Evolutionary conservation across 2,113 vertebrate species (phyloP).

Genomic region (Ovibos moschatus): DNA sequence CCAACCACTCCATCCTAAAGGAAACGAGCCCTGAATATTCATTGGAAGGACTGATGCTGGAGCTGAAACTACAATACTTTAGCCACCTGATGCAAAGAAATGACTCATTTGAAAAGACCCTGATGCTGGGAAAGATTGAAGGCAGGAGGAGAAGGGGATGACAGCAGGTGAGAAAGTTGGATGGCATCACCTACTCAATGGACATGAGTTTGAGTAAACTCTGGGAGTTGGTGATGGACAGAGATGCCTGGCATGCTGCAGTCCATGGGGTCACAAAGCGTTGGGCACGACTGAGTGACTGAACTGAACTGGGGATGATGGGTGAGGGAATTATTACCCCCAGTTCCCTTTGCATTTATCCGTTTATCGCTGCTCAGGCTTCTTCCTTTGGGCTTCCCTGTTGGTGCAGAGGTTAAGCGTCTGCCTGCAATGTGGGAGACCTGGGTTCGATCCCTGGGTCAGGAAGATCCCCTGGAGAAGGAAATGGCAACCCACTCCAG

Average conservation of each 20-base stretch:
- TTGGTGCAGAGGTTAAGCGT: too few relatives aligned
- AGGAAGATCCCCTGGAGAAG: too few relatives aligned
- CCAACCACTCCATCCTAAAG: neutral
- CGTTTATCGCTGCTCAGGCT: neutral
- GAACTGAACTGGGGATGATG: neutral
- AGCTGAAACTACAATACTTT: neutral
- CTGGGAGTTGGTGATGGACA: neutral
- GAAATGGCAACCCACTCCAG: too few relatives aligned
- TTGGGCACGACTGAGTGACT: neutral
- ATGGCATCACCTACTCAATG: neutral
- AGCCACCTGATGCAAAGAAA: neutral
- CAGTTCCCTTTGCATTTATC: neutral
- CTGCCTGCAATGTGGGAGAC: too few relatives aligned
- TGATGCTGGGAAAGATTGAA: neutral
- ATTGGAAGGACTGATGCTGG: neutral
- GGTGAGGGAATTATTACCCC: neutral
- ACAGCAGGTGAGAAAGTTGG: neutral
- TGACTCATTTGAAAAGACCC: neutral
- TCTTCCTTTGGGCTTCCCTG: neutral
- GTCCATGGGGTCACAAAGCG: neutral
- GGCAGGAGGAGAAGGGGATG: neutral
- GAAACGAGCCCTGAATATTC: neutral
- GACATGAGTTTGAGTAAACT: neutral
- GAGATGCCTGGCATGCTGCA: neutral
- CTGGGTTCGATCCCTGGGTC: too few relatives aligned